Evolutionary conservation across 2,888 invertebrate species (phyloP).

Genomic region (Trichogramma evanescens): DNA sequence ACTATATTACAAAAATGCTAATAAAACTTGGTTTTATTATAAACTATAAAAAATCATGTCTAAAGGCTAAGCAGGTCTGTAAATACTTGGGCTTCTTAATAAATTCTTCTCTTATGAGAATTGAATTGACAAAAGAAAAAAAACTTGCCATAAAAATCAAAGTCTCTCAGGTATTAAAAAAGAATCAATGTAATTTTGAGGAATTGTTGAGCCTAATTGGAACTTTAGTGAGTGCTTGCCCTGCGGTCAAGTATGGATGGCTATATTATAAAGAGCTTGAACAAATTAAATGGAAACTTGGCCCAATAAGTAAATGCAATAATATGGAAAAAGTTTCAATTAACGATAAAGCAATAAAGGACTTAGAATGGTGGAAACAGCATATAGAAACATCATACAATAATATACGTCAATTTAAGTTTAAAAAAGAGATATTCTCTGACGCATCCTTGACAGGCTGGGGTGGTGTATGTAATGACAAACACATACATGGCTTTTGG

Average conservation of each 20-base stretch:
- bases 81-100: not conserved
- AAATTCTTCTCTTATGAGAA: not conserved
- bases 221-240: no score
- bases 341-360: no score
- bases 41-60: not conserved
- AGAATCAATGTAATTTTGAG: no score
- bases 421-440: not conserved
- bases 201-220: no score
- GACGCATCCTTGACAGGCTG: not conserved
- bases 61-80: not conserved
- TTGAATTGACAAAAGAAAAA: not conserved
- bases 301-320: no score
- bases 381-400: not conserved
- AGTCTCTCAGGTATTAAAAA: no score
- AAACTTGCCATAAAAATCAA: no score
- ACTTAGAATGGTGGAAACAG: not conserved
- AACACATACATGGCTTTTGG: not conserved
- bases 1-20: not conserved
- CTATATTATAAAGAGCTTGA: no score
- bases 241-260: no score
- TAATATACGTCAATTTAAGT: not conserved
- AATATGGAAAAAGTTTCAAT: no score
- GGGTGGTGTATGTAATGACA: not conserved
- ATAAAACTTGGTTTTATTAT: slow-evolving; percentile 3
- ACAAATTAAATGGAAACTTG: no score